Evolutionary conservation across 2,113 vertebrate species (phyloP), one percentile per base, ranked within the genome.

Genomic region (Tetraodon nigroviridis): DNA sequence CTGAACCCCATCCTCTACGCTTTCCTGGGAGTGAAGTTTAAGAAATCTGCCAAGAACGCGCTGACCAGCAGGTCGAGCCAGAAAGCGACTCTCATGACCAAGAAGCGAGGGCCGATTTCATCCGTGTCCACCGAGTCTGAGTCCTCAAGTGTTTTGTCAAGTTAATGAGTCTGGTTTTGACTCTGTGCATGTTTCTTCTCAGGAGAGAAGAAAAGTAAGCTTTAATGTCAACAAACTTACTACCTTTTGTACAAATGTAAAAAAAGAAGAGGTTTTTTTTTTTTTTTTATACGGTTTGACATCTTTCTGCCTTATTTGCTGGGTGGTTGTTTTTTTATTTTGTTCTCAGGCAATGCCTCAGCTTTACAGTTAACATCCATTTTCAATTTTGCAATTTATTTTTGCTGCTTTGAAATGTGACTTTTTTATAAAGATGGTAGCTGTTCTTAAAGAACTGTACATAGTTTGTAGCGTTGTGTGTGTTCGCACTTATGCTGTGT

Each of bases 1-100:
- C 90, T 99, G 53, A 99, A 99, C 78, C 97, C 97, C 18, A 99
- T 99, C 74, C 91, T 99, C 13, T 99, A 99, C 1, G 97, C 97
- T 48, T 99, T 99, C 87, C 89, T 98, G 51, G 97, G 97, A 32
- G 95, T 94, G 53, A 97, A 92, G 70, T 99, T 99, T 88, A 99
- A 94, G 86, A 96, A 91, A 53, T 95, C 95, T 0, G 95, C 97
- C 55, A 92, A 90, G 67, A 95, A 87, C 1, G 92, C 94, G 1
- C 83, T 99, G 75, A 94, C 86, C 90, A 93, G 95, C 85, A 92
- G 90, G 44, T 98, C 96, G 5, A 96, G 96, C 75, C 92, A 95
- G 69, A 98, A 98, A 76, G 73, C 14, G 84, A 93, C 93, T 13
- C 91, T 99, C 14, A 85, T 89, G 69, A 91, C 91, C 48, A 98